Evolutionary conservation across 2,888 invertebrate genomes (phyloP).

Genomic region (Dryadula phaetusa): DNA sequence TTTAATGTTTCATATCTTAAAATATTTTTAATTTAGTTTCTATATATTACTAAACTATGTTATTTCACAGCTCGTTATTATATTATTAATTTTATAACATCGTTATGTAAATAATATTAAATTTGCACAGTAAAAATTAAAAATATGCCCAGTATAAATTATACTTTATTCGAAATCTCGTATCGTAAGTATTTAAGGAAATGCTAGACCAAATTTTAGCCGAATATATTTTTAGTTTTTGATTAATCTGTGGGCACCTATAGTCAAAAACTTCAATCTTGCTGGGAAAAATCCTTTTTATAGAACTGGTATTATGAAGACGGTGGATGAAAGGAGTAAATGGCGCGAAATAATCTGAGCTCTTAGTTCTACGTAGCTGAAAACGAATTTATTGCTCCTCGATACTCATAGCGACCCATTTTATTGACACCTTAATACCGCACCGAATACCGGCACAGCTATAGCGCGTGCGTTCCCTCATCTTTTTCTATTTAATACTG

Average conservation of each 20-base stretch:
- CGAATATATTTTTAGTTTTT: conserved; percentile 58
- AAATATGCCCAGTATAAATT: not conserved
- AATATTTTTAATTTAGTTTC: too few species aligned
- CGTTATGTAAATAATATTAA: not conserved
- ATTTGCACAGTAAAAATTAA: not conserved
- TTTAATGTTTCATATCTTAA: too few species aligned
- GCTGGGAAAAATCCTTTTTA: conserved; percentile 70
- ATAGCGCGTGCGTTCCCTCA: conserved; percentile 37
- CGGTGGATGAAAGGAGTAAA: conserved; percentile 80
- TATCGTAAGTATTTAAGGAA: not conserved
- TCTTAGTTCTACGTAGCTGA: conserved; percentile 80
- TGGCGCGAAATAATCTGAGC: conserved; percentile 82
- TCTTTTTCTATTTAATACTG: conserved; percentile 39
- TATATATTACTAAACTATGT: too few species aligned
- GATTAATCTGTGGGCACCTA: conserved; percentile 56
- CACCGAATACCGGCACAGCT: conserved; percentile 43
- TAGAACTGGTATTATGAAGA: conserved; percentile 75
- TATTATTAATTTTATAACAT: too few species aligned
- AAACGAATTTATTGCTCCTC: conserved; percentile 80
- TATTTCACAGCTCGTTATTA: too few species aligned
- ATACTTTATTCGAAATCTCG: not conserved
- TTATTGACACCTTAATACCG: conserved; percentile 72
- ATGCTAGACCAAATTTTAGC: conserved; percentile 30
- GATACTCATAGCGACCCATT: conserved; percentile 68
- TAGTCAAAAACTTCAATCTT: conserved; percentile 72